Evolutionary conservation across 2,797 vertebrate genomes (phyloP).

Genomic region (Basileuterus tristriatus): DNA sequence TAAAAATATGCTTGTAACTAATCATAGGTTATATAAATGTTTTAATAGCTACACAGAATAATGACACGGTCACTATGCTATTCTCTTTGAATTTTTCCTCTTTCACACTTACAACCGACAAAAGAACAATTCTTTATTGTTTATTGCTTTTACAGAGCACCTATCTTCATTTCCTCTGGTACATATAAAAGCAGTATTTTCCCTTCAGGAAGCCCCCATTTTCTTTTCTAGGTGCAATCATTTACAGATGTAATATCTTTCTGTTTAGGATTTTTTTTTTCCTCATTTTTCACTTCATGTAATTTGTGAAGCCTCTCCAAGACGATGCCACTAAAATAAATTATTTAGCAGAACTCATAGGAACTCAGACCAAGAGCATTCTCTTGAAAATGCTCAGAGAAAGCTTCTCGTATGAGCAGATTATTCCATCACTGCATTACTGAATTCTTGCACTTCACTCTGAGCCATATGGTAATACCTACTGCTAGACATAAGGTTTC

Average conservation of each 20-base stretch:
- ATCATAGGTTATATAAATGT: not conserved
- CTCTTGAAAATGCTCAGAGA: not conserved
- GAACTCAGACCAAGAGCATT: not conserved
- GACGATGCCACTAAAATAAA: not conserved
- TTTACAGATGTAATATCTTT: not conserved
- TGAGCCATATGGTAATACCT: slow-evolving; percentile 53
- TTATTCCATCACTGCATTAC: slow-evolving; percentile 37
- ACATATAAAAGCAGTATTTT: not conserved
- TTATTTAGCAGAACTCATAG: not conserved
- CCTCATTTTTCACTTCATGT: not conserved
- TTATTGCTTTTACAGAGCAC: not conserved
- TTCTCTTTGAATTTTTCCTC: not conserved
- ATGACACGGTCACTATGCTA: not conserved
- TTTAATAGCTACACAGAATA: not conserved
- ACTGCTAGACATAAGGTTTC: slow-evolving; percentile 60
- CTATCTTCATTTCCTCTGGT: not conserved
- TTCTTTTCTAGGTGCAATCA: not conserved
- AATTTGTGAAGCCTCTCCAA: not conserved
- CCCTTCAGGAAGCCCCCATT: not conserved
- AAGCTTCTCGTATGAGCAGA: not conserved
- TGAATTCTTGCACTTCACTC: slow-evolving; percentile 48
- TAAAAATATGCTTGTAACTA: not conserved
- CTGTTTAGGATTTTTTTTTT: not conserved
- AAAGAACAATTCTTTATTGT: not conserved
- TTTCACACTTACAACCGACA: not conserved